Percentiles rank a stretch among this genome's conserved stretches.
Evolutionary conservation across 2,888 invertebrate species (phyloP).

Genomic region (Drosophila kuntzei): DNA sequence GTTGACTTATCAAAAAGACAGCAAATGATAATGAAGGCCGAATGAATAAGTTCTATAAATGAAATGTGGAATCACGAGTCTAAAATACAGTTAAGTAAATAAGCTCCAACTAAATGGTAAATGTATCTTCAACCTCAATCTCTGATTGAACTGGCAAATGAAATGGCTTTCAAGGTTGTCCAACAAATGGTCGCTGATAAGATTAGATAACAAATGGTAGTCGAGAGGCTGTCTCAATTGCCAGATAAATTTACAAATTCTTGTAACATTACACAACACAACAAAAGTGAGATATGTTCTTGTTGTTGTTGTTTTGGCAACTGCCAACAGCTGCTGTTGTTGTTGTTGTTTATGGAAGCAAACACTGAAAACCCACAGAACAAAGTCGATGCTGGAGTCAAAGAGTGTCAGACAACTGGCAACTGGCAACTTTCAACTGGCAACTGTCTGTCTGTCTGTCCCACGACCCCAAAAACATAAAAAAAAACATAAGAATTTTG

Average conservation of each 20-base stretch:
- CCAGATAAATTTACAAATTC: constrained; percentile 41
- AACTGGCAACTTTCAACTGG: constrained; percentile 15
- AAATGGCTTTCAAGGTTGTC: constrained; percentile 47
- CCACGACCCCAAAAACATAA: constrained; percentile 17
- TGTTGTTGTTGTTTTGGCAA: constrained; percentile 34
- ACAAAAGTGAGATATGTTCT: constrained; percentile 1
- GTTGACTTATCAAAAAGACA: not conserved
- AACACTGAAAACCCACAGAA: constrained; percentile 29
- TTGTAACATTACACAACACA: constrained; percentile 28
- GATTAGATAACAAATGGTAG: constrained; percentile 49
- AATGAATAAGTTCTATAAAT: constrained; percentile 4
- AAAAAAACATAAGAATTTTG: constrained; percentile 50
- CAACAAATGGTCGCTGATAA: constrained; percentile 44
- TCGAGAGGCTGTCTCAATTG: constrained; percentile 30
- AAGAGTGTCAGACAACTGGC: constrained; percentile 12
- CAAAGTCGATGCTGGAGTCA: constrained; percentile 28
- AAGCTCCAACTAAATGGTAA: not conserved
- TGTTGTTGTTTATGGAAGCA: constrained; percentile 44
- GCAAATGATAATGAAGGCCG: not conserved
- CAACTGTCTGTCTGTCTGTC: constrained; percentile 14
- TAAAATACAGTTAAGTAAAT: not conserved
- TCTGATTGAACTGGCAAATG: constrained; percentile 15
- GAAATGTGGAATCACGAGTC: constrained; percentile 1
- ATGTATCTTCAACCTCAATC: not conserved
- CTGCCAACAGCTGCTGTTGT: constrained; percentile 64